Evolutionary conservation across 2,797 vertebrate species (phyloP).

Genomic region (Pelobates cultripes): DNA sequence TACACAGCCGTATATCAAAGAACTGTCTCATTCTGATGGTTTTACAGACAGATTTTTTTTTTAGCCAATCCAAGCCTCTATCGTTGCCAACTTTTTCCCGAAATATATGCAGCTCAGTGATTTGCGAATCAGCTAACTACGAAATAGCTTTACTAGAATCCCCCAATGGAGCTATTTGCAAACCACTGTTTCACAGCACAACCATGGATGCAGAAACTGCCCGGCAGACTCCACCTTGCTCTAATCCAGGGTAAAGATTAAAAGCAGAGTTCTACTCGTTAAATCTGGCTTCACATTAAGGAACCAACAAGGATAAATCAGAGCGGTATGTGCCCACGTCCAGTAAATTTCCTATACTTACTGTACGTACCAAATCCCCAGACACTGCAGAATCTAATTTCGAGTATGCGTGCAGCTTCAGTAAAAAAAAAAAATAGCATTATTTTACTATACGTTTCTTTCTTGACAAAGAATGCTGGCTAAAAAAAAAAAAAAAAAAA

Average conservation of each 20-base stretch:
- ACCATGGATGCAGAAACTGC: no score
- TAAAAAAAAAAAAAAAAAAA: conserved; percentile 69
- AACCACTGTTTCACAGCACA: no score
- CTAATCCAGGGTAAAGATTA: no score
- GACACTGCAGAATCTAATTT: not conserved
- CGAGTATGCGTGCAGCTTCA: conserved; percentile 12
- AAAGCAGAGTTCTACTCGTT: no score
- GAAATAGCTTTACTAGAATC: not conserved
- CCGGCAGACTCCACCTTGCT: no score
- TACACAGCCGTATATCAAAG: not conserved
- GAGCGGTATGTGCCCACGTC: no score
- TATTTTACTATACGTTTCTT: conserved; percentile 58
- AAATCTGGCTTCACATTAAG: no score
- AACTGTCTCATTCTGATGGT: not conserved
- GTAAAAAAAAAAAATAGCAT: conserved; percentile 19
- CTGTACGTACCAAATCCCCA: not conserved
- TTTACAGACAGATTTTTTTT: not conserved
- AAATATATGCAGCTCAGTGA: not conserved
- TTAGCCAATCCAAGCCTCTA: not conserved
- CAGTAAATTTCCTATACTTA: not conserved
- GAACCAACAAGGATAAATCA: no score
- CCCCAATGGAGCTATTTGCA: not conserved
- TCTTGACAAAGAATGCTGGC: conserved; percentile 71
- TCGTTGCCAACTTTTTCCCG: not conserved
- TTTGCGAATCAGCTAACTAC: not conserved